Evolutionary conservation across 1,140 invertebrate genomes (phyloP).

Genomic region (Magallana ariakensis): DNA sequence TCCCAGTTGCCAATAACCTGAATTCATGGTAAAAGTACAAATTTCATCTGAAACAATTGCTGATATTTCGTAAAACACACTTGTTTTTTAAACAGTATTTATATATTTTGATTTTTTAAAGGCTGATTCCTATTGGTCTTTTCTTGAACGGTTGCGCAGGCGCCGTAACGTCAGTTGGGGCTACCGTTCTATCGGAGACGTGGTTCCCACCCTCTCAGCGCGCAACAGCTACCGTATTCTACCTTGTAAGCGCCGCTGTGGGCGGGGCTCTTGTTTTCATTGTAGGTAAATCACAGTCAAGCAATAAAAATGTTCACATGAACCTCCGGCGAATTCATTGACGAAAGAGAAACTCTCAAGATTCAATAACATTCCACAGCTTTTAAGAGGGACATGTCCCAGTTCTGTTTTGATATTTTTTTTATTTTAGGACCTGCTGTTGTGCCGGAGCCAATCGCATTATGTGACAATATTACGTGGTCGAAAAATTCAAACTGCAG

Average conservation of each 20-base stretch:
- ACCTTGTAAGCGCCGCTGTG: conserved; percentile 24
- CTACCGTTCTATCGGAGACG: conserved; percentile 46
- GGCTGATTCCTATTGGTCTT: conserved; percentile 48
- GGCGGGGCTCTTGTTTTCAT: conserved; percentile 38
- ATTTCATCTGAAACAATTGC: background rate
- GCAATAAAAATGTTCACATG: no score
- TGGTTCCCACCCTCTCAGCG: conserved; percentile 47
- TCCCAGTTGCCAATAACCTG: background rate
- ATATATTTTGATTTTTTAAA: background rate
- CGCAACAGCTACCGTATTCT: conserved; percentile 36
- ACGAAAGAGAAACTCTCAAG: no score
- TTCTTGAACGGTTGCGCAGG: conserved; percentile 42
- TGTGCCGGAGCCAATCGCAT: background rate
- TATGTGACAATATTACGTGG: conserved; percentile 7
- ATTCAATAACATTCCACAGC: no score
- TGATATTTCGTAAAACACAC: background rate
- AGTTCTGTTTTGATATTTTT: no score
- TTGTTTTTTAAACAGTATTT: background rate
- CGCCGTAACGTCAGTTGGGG: conserved; percentile 40
- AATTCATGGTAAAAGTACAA: background rate
- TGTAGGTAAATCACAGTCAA: conserved; percentile 40
- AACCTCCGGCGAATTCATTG: no score
- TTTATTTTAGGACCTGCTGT: background rate
- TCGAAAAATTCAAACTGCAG: conserved; percentile 13
- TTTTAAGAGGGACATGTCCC: no score